Percentiles rank a stretch among this genome's conserved stretches.
phyloP scores from a whole-genome alignment of 2,113 vertebrate species.

The Onychostoma macrolepis region DNA sequence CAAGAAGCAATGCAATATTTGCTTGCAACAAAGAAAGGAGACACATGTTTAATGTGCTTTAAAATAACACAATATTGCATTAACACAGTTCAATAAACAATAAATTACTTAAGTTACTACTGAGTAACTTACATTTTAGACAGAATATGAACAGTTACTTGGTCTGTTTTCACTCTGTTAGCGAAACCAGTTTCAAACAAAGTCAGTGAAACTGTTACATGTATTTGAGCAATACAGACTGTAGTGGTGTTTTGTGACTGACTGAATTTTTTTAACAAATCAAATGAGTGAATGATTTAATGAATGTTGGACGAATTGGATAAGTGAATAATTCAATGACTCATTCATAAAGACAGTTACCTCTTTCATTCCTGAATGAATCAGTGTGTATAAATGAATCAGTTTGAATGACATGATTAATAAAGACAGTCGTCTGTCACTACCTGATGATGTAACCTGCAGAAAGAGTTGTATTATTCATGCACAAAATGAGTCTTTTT shows the following conservation, averaged over 20 bases:
- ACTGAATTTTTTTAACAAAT: background rate
- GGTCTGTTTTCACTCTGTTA: background rate
- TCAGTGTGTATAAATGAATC: background rate
- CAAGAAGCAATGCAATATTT: background rate
- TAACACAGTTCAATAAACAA: background rate
- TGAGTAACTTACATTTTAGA: background rate
- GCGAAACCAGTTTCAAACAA: background rate
- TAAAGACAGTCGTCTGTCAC: background rate
- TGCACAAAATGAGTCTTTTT: background rate
- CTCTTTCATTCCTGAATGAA: background rate
- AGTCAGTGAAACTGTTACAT: background rate
- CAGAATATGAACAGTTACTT: background rate
- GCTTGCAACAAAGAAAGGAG: background rate
- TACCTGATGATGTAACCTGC: background rate
- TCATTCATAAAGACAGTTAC: background rate
- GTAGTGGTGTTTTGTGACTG: background rate
- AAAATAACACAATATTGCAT: background rate
- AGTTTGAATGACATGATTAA: background rate
- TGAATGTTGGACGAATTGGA: background rate
- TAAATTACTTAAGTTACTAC: background rate
- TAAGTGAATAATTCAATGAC: background rate
- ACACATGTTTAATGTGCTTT: background rate
- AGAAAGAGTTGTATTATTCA: background rate
- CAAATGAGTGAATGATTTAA: background rate
- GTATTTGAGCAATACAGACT: background rate